phyloP scores from a whole-genome alignment of 2,888 invertebrate genomes.

The Cecidostiba fungosa region DNA sequence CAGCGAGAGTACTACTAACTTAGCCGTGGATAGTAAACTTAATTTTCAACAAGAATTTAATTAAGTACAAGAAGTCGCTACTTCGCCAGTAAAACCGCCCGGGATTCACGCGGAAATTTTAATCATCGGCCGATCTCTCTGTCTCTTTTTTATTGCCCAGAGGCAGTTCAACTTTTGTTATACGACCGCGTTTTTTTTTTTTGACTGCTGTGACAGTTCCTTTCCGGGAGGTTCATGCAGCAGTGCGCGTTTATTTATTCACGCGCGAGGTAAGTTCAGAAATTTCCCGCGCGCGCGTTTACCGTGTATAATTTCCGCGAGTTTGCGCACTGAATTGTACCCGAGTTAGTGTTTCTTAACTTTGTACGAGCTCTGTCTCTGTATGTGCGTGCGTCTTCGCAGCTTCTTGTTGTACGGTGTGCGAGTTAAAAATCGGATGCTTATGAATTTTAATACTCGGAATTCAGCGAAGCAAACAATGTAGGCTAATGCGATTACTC shows the following conservation, averaged over 20 bases:
- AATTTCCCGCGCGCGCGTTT: no score
- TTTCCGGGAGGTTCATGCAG: not conserved
- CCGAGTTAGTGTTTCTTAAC: slow-evolving; percentile 17
- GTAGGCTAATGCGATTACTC: not conserved
- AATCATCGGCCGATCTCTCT: not conserved
- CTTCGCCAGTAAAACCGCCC: not conserved
- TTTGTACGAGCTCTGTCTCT: no score
- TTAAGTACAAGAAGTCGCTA: not conserved
- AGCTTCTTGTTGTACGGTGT: no score
- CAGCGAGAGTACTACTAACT: not conserved
- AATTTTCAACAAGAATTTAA: slow-evolving; percentile 21
- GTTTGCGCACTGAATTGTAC: slow-evolving; percentile 12
- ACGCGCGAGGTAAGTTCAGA: slow-evolving; percentile 17
- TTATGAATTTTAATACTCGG: not conserved
- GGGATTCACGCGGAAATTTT: not conserved
- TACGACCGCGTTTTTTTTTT: not conserved
- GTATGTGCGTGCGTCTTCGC: no score
- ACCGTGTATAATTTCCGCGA: slow-evolving; percentile 29
- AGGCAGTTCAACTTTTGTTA: not conserved
- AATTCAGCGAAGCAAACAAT: not conserved
- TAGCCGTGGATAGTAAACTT: slow-evolving; percentile 11
- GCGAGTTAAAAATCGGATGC: not conserved
- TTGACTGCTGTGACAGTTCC: not conserved
- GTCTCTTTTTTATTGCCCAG: not conserved
- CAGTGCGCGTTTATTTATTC: not conserved